Evolutionary conservation across 2,888 invertebrate genomes (phyloP), one percentile per base, ranked within the genome.

Genomic region (Trachelus troglodyta): DNA sequence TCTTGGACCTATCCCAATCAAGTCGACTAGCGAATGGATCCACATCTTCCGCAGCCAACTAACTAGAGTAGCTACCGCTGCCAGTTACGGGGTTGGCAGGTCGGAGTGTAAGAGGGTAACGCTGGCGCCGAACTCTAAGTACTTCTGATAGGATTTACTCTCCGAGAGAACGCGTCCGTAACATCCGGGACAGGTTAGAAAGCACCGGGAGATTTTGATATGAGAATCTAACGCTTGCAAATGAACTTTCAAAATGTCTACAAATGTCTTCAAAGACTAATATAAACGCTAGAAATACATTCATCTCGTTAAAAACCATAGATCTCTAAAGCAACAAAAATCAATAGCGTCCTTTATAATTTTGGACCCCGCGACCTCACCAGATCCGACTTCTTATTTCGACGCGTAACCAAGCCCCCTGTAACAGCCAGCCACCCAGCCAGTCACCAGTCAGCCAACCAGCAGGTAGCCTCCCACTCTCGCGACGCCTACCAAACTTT

Each of bases 71-170:
- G 81, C 82, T 80, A 80, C 81, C 75, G 80, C 82, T 86, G 85
- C 82, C 84, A 84, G 87, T 88, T 86, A 83, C 77, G 81, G 81
- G 83, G 83, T 81, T 84, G 84, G 82, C 82, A 81, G 82, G 76
- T 79, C 81, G 82, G 80, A 31, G 77, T 30, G 75, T 37, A 40
- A 75, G 56, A 76, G 69, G 40, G 40, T 56, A 82, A 82, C 83
- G 85, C 84, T 83, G 84, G 84, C 79, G 84, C 86, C 85, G 82
- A 88, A 88, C 88, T 89, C 87, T 87, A 89, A 89, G 89, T 89
- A 88, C 87, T 88, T 86, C 85, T 88, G 89, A 89, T 89, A 89
- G 88, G 89, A 89, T 89, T 89, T 89, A 89, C 85, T 85, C 84
- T 85, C 84, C 84, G n/a, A 81, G 69, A 35, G 75, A 71, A 78